These are phyloP conservation scores for Euleptes europaea DNA, from an alignment of 2,113 vertebrate species.

Conservation along the genomic window DNA sequence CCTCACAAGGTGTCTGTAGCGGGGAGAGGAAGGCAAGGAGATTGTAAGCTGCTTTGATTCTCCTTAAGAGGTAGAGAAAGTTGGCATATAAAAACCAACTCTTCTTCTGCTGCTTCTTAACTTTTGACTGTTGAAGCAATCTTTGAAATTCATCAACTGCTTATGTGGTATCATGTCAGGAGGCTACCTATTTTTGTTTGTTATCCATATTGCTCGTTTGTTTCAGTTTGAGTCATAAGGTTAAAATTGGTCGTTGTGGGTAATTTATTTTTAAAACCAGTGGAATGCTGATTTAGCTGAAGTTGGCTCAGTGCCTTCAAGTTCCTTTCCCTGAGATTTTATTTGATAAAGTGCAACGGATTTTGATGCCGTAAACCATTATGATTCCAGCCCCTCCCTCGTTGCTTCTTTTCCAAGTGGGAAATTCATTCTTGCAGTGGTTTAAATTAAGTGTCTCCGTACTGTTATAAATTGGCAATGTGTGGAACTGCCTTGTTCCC, in stretches of 20 bases:
- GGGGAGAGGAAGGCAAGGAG: no score
- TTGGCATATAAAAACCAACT: no score
- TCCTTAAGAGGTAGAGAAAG: no score
- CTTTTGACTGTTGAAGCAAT: background rate
- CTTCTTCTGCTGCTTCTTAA: no score
- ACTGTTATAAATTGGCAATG: background rate
- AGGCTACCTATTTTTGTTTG: constrained; percentile 26
- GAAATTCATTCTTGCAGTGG: constrained; percentile 32
- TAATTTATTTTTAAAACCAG: constrained; percentile 7
- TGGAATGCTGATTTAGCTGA: constrained; percentile 10
- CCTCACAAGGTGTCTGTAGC: no score
- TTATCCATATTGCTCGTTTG: rapidly evolving
- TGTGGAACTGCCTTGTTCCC: constrained; percentile 34
- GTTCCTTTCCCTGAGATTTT: constrained; percentile 20
- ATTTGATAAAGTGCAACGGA: constrained; percentile 30
- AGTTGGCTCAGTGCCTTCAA: constrained; percentile 7
- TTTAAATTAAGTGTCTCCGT: constrained; percentile 40
- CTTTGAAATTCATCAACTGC: background rate
- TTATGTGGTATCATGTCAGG: background rate
- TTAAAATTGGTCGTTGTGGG: constrained; percentile 21
- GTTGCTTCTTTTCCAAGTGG: background rate
- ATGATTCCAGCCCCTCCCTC: background rate
- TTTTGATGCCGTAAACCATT: constrained; percentile 19
- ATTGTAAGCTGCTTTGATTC: no score
- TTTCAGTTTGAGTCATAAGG: background rate